Evolutionary conservation across 2,797 vertebrate genomes (phyloP).

Genomic region (Enteromius trimaculatus): DNA sequence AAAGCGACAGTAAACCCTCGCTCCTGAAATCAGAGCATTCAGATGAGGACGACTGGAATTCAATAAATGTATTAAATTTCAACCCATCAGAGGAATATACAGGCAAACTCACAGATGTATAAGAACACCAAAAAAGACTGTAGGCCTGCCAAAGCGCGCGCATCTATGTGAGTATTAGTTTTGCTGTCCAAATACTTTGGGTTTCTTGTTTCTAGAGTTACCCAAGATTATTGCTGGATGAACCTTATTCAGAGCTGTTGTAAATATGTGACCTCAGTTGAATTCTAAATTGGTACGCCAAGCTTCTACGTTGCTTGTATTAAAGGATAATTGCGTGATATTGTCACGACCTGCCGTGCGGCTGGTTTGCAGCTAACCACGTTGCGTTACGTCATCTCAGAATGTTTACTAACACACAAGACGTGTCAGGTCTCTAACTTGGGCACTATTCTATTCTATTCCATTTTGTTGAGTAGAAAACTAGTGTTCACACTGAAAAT

Average conservation of each 20-base stretch:
- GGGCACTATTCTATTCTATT: neutral
- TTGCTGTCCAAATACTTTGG: neutral
- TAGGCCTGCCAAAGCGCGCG: neutral
- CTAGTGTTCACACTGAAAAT: neutral
- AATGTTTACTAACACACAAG: neutral
- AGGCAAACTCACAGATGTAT: conserved; percentile 89
- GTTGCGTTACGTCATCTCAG: neutral
- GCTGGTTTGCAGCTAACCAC: no score
- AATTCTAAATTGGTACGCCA: neutral
- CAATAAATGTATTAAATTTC: conserved; percentile 74
- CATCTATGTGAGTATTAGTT: conserved; percentile 51
- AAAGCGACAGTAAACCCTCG: conserved; percentile 79
- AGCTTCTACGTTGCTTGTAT: neutral
- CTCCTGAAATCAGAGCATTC: conserved; percentile 85
- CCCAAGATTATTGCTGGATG: neutral
- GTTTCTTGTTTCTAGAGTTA: neutral
- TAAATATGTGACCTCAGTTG: neutral
- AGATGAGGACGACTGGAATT: conserved; percentile 79
- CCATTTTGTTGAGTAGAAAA: neutral
- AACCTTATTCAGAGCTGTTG: neutral
- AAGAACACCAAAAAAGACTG: conserved; percentile 57
- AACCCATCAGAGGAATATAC: conserved; percentile 78
- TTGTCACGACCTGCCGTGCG: no score
- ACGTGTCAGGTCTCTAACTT: neutral
- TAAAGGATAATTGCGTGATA: no score